Conservation (phyloP, 2,113 vertebrate genomes). For the Strix aluco region DNA sequence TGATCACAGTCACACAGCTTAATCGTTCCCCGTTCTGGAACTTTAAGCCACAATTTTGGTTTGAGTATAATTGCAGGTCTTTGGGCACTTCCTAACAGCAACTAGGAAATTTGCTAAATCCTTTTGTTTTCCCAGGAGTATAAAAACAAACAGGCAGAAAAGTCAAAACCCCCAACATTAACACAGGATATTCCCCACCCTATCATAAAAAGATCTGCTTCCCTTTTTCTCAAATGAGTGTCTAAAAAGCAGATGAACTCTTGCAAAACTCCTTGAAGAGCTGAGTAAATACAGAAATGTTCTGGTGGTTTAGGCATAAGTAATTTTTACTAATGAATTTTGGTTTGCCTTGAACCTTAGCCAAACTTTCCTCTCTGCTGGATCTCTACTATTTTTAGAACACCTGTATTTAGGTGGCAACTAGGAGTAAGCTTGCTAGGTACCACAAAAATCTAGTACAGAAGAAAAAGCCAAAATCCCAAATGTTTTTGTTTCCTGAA, state of each 20-base stretch:
- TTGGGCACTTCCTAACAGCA: neutral
- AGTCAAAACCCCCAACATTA: neutral
- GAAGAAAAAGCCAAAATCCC: neutral
- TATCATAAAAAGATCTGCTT: neutral
- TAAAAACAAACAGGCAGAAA: neutral
- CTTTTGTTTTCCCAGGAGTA: neutral
- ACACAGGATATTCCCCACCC: constrained; percentile 47
- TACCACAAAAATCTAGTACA: neutral
- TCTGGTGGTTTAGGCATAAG: neutral
- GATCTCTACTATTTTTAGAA: neutral
- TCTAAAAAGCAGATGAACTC: neutral
- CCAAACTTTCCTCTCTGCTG: neutral
- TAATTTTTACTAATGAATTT: neutral
- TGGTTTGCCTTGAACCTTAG: neutral
- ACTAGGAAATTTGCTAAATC: neutral
- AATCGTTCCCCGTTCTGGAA: neutral
- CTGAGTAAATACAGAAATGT: neutral
- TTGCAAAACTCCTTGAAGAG: constrained; percentile 27
- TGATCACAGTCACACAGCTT: neutral
- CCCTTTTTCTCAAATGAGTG: constrained; percentile 21
- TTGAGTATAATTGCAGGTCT: neutral
- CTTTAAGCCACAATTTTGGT: neutral
- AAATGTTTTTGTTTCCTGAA: neutral
- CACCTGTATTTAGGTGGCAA: neutral
- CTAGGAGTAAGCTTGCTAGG: neutral